Conservation (phyloP, 1,140 invertebrate genomes). For the Scaptomyza hsui region DNA sequence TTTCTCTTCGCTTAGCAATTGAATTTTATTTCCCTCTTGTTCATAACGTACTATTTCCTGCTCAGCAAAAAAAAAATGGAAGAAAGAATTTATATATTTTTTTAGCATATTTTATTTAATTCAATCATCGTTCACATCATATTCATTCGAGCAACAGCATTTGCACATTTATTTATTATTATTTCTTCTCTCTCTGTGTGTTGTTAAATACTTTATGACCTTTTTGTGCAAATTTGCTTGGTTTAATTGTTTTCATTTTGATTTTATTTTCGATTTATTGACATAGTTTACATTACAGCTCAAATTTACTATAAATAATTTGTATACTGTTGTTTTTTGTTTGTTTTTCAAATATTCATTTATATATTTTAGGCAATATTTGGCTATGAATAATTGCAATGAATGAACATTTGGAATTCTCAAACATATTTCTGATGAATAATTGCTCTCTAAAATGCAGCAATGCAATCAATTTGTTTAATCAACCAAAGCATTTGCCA, state of each 20-base stretch:
- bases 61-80: neutral
- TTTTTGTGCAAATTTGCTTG: slow-evolving; percentile 5
- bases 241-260: slow-evolving; percentile 18
- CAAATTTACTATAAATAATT: slow-evolving; percentile 29
- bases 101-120: slow-evolving; percentile 11
- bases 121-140: slow-evolving; percentile 9
- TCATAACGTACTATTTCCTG: neutral
- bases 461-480: slow-evolving; percentile 1
- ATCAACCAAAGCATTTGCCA: neutral
- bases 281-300: slow-evolving; percentile 32
- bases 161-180: neutral
- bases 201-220: slow-evolving; percentile 5
- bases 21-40: slow-evolving; percentile 1
- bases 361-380: slow-evolving; percentile 8
- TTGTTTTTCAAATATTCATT: slow-evolving; percentile 13
- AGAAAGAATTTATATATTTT: neutral
- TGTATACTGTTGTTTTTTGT: slow-evolving; percentile 12
- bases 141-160: neutral
- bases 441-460: neutral
- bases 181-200: neutral
- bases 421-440: neutral
- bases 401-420: neutral
- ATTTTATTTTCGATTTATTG: slow-evolving; percentile 33
- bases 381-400: neutral
- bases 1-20: slow-evolving; percentile 9